Evolutionary conservation across 2,888 invertebrate species (phyloP), one percentile per base, ranked within the genome.

Genomic region (Macropis europaea): DNA sequence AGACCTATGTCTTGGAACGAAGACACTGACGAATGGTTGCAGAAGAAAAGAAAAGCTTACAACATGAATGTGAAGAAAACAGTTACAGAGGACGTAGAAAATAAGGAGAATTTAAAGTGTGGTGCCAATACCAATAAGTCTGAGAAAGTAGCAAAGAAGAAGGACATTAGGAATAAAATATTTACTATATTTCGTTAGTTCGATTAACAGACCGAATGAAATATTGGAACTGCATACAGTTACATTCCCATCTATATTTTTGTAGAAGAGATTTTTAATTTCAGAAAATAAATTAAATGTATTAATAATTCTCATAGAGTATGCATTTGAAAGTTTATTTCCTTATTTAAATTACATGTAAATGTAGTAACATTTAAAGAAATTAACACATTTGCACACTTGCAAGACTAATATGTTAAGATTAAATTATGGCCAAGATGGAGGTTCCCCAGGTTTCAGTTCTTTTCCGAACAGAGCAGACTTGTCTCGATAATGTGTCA

Each of bases 401-500:
- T 17, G 22, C 5, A 24, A 9, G 19, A 38, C 60, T 68, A 62
- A 40, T 36, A 24, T 6, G n/a, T 9, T 11, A n/a, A 47, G 1
- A 13, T 6, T 45, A 26, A 15, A 48, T 91, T 83, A 93, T 38
- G 94, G 94, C 97, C 96, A 97, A 9, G 95, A 93, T 62, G 96
- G 96, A 79, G 91, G 86, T 69, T 94, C 94, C 5, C 93, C 95
- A 75, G 93, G 92, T 79, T 93, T 93, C 1, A 93, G 90, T 38
- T 87, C 90, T 64, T 94, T 92, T 19, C 95, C 95, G 86, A 94
- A 97, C 36, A 97, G 90, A 50, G 94, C 93, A 84, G 96, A 96
- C 87, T 95, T 96, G 86, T 97, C 97, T 68, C 96, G 92, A 88
- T 94, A 97, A 77, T 89, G 90, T 0, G 92, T 91, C 93, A 96